phyloP scores from a whole-genome alignment of 2,113 vertebrate species.

The Gnathonemus longibarbis region DNA sequence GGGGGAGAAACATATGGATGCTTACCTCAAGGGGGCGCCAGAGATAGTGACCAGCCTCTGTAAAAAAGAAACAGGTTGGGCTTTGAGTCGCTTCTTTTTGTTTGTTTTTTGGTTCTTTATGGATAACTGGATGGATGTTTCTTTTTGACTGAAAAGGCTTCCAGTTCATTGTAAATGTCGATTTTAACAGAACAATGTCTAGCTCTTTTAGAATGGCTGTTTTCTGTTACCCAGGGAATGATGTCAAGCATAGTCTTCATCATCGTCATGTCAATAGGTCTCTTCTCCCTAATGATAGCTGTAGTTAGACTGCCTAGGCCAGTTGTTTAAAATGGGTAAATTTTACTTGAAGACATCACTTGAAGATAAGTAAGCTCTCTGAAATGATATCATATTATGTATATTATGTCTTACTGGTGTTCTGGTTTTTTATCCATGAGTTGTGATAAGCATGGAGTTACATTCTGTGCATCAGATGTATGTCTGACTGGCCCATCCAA shows the following conservation, averaged over 20 bases:
- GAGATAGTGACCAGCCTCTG: conserved; percentile 85
- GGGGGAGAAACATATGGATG: conserved; percentile 89
- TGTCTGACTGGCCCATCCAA: not conserved
- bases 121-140: not conserved
- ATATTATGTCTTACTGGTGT: not conserved
- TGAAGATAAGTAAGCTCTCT: not conserved
- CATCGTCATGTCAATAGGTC: not conserved
- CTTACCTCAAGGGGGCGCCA: conserved; percentile 89
- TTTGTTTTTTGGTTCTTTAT: not conserved
- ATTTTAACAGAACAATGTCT: not conserved
- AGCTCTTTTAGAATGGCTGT: not conserved
- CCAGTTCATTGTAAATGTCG: not conserved
- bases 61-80: conserved; percentile 78
- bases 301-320: not conserved
- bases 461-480: not conserved
- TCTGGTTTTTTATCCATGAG: not conserved
- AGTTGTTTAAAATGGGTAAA: not conserved
- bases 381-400: not conserved
- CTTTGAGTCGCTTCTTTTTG: not conserved
- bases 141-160: not conserved
- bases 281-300: not conserved
- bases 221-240: not conserved
- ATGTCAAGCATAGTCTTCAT: not conserved
- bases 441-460: not conserved
- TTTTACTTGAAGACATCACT: not conserved